Percentiles rank a stretch among this genome's conserved stretches.
Conservation (phyloP, 2,888 invertebrate species). For the Silvanus unidentatus region DNA sequence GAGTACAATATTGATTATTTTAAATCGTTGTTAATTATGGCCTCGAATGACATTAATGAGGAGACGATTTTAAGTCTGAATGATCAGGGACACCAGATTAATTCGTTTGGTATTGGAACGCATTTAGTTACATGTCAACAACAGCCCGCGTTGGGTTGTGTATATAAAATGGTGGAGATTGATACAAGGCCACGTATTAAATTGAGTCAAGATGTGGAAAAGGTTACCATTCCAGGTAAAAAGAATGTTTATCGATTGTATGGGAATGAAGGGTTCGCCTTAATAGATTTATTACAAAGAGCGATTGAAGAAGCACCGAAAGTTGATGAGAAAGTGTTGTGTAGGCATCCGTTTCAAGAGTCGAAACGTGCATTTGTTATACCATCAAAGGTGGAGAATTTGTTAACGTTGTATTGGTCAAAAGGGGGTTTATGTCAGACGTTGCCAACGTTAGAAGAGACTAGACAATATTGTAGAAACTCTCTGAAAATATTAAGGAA, state of each 20-base stretch:
- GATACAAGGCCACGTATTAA: conserved; percentile 88
- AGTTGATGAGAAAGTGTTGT: conserved; percentile 77
- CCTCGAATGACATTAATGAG: conserved; percentile 98
- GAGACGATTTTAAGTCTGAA: conserved; percentile 95
- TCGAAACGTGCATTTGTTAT: conserved; percentile 92
- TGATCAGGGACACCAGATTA: conserved; percentile 93
- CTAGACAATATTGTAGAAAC: conserved; percentile 71
- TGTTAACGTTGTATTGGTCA: conserved; percentile 82
- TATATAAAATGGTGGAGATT: conserved; percentile 94
- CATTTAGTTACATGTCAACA: conserved; percentile 98
- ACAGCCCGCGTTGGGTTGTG: conserved; percentile 95
- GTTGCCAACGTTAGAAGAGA: conserved; percentile 67
- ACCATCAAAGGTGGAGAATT: conserved; percentile 78
- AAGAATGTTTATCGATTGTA: conserved; percentile 75
- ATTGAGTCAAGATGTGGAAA: conserved; percentile 92
- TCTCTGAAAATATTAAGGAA: conserved; percentile 76
- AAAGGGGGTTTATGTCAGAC: conserved; percentile 66
- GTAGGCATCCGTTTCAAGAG: conserved; percentile 95
- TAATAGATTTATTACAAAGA: conserved; percentile 85
- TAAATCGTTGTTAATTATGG: conserved; percentile 80
- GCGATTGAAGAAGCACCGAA: conserved; percentile 71
- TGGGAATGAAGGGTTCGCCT: conserved; percentile 69
- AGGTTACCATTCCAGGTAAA: conserved; percentile 94
- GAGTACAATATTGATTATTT: conserved; percentile 79
- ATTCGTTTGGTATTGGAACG: conserved; percentile 71